Percentiles rank a stretch among this genome's conserved stretches.
phyloP scores from a whole-genome alignment of 2,113 vertebrate species.

The Labeo catla region DNA sequence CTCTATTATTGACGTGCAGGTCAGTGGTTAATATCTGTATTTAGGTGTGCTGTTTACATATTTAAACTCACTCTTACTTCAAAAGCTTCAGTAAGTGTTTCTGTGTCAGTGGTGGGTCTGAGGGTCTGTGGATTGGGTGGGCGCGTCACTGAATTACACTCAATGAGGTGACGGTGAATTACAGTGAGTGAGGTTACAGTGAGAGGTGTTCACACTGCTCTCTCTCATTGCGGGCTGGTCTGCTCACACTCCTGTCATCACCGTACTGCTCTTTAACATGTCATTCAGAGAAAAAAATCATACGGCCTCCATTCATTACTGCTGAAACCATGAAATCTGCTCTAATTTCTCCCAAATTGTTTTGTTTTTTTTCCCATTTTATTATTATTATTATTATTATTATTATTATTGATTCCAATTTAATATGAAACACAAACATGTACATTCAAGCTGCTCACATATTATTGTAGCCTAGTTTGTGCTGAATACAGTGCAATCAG shows the following conservation, averaged over 20 bases:
- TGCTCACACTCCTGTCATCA: neutral
- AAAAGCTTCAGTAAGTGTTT: neutral
- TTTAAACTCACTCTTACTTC: neutral
- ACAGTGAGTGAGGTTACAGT: neutral
- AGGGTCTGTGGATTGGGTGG: no score
- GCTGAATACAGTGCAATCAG: no score
- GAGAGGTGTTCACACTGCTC: neutral
- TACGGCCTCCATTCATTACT: neutral
- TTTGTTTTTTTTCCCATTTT: neutral
- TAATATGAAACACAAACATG: no score
- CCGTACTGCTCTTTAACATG: neutral
- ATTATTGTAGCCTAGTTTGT: no score
- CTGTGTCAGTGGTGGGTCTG: no score
- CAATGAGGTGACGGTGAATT: neutral
- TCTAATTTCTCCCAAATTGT: neutral
- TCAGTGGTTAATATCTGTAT: conserved; percentile 69
- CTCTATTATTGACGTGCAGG: conserved; percentile 61
- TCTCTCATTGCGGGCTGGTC: neutral
- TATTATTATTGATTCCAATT: no score
- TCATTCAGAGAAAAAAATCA: neutral
- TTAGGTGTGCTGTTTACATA: conserved; percentile 69
- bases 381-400: no score
- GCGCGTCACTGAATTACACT: neutral
- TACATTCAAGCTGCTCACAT: no score
- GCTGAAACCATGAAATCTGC: neutral